Evolutionary conservation across 2,797 vertebrate species (phyloP).

Genomic region (Hirundo rustica): DNA sequence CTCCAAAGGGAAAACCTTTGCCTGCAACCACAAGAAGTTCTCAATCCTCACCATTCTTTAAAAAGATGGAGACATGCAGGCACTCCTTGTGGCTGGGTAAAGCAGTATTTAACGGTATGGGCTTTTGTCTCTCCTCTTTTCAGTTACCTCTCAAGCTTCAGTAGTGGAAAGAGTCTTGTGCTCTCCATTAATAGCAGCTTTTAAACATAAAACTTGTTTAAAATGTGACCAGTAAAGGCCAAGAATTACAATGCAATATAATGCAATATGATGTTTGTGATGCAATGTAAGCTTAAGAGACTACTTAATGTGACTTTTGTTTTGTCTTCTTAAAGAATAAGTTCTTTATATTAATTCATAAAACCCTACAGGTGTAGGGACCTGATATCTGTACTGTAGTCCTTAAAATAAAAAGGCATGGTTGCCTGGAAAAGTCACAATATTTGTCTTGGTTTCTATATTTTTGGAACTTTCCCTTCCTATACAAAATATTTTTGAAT

Average conservation of each 20-base stretch:
- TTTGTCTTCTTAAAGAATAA: background rate
- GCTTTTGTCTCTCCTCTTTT: background rate
- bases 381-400: background rate
- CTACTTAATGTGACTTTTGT: background rate
- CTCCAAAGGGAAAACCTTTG: background rate
- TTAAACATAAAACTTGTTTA: background rate
- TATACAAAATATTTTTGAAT: conserved; percentile 22
- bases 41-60: background rate
- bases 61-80: background rate
- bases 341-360: background rate
- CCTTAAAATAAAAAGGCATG: background rate
- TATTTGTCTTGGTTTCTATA: background rate
- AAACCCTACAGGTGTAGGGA: background rate
- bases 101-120: background rate
- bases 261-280: background rate
- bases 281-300: background rate
- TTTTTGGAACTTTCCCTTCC: background rate
- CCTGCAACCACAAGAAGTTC: background rate
- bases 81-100: background rate
- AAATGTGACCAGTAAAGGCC: background rate
- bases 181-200: background rate
- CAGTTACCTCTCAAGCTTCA: background rate
- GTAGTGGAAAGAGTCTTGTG: background rate
- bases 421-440: background rate
- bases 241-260: background rate